These are phyloP conservation scores for Agapornis canus DNA, from an alignment of 2,797 vertebrate species.

Conservation along the genomic window DNA sequence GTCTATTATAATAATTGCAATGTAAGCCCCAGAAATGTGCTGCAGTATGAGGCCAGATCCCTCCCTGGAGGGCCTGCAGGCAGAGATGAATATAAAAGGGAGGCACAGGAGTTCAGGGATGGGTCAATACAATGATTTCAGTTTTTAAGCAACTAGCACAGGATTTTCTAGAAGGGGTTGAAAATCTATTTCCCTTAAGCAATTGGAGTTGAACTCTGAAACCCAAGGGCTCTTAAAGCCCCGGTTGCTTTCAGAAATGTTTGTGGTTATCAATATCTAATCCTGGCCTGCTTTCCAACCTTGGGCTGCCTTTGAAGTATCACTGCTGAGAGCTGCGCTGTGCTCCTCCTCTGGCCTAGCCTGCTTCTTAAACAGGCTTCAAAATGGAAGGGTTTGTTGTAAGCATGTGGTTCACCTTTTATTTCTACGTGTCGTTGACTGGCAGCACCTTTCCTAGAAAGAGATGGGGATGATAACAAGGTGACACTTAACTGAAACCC, in stretches of 20 bases:
- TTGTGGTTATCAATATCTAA: not conserved
- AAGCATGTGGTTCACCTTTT: not conserved
- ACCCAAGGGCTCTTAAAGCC: not conserved
- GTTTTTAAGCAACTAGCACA: not conserved
- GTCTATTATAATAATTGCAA: conserved; percentile 12
- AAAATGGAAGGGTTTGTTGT: not conserved
- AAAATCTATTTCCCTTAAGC: conserved; percentile 10
- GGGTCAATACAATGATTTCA: conserved; percentile 12
- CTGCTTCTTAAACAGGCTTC: not conserved
- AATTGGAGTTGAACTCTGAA: not conserved
- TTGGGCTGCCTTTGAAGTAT: not conserved
- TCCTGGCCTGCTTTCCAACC: not conserved
- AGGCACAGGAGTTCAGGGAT: not conserved
- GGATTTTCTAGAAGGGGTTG: not conserved
- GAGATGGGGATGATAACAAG: not conserved
- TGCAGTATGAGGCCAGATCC: not conserved
- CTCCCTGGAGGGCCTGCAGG: conserved; percentile 16
- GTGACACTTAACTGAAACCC: not conserved
- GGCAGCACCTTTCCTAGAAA: not conserved
- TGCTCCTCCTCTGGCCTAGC: not conserved
- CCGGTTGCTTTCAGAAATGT: not conserved
- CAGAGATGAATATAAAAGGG: not conserved
- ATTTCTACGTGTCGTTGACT: rapidly evolving
- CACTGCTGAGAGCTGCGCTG: not conserved
- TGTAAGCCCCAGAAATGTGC: not conserved